Conservation (phyloP, 2,113 vertebrate genomes). For the Anolis carolinensis region DNA sequence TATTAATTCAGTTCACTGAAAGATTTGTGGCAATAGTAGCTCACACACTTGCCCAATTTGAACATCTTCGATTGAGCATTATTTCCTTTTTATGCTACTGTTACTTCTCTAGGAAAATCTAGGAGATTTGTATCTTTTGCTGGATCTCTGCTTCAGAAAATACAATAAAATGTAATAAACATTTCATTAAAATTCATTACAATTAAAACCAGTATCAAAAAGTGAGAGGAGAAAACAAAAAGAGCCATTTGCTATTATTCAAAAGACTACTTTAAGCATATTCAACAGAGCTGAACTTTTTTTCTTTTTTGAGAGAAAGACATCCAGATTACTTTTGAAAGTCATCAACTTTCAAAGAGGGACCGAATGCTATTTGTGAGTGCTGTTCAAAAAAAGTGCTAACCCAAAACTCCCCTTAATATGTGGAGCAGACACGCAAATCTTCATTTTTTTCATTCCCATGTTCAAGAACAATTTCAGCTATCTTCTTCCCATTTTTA, state of each 20-base stretch:
- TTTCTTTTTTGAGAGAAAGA: not conserved
- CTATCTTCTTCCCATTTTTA: too few relatives aligned
- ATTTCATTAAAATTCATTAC: not conserved
- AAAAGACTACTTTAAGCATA: not conserved
- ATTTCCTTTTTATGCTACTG: slow-evolving; percentile 14
- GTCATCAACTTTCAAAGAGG: not conserved
- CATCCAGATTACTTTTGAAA: not conserved
- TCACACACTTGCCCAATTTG: slow-evolving; percentile 24
- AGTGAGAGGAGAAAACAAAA: not conserved
- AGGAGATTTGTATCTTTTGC: not conserved
- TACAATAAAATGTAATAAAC: slow-evolving; percentile 1
- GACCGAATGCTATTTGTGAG: not conserved
- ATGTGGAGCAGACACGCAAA: too few relatives aligned
- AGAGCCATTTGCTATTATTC: not conserved
- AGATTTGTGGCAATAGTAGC: slow-evolving; percentile 33
- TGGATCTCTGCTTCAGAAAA: slow-evolving; percentile 1
- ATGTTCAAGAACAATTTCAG: too few relatives aligned
- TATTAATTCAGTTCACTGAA: slow-evolving; percentile 26
- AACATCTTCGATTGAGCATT: not conserved
- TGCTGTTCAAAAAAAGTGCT: not conserved
- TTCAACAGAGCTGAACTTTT: not conserved
- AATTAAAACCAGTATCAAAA: not conserved
- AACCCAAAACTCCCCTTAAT: not conserved
- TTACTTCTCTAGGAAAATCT: not conserved
- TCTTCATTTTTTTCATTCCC: too few relatives aligned